Conservation (phyloP, 2,888 invertebrate genomes). For the Folsomia manolachei region DNA sequence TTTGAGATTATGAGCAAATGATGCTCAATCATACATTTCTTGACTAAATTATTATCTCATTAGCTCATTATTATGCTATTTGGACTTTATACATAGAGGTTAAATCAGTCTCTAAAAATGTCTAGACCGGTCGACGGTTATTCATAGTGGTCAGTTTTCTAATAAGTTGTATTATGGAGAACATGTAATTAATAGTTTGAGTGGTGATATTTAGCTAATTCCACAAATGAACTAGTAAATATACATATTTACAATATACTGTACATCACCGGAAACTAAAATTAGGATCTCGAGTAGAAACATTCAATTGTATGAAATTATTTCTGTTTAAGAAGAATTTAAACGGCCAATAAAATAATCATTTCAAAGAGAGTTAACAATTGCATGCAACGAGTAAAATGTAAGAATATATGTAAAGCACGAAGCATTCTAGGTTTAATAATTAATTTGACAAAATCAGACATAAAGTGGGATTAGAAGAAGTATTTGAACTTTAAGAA, state of each 20-base stretch:
- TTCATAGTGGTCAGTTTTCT: background rate
- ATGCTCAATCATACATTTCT: no score
- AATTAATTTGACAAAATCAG: background rate
- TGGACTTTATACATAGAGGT: no score
- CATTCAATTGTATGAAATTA: no score
- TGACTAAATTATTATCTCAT: no score
- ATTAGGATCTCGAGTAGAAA: background rate
- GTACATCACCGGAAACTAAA: background rate
- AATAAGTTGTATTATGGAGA: no score
- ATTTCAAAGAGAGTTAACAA: background rate
- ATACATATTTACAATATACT: background rate
- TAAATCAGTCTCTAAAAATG: background rate
- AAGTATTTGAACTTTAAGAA: constrained; percentile 64
- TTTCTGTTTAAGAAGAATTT: no score
- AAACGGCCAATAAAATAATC: no score
- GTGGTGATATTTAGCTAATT: background rate
- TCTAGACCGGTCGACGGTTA: background rate
- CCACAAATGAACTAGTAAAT: background rate
- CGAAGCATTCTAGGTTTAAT: background rate
- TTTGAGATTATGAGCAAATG: background rate
- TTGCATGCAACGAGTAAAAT: background rate
- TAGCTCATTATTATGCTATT: no score
- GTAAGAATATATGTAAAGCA: background rate
- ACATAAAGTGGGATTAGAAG: background rate
- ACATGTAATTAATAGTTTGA: no score